Evolutionary conservation across 2,113 vertebrate genomes (phyloP).

Genomic region (Vulpes vulpes): DNA sequence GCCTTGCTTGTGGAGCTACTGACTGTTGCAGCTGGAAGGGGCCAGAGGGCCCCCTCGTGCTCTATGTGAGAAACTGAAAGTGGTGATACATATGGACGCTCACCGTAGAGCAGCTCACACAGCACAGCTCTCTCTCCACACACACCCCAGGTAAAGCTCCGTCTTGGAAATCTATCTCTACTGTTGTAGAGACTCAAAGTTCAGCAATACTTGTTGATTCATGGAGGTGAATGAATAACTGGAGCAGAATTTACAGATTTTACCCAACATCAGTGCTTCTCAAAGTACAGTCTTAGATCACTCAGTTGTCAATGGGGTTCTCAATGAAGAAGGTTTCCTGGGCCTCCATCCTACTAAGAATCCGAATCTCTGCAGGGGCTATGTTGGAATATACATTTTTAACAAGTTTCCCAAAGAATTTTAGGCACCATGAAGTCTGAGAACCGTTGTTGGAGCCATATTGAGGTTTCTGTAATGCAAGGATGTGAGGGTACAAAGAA

Average conservation of each 20-base stretch:
- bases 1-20: neutral
- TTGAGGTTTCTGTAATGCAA: neutral
- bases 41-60: no score
- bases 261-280: neutral
- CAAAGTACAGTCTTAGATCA: no score
- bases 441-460: neutral
- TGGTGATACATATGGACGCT: accelerated
- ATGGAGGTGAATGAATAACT: neutral
- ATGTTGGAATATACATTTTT: neutral
- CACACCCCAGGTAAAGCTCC: accelerated
- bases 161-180: neutral
- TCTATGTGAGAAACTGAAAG: neutral
- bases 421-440: neutral
- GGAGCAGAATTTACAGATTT: neutral
- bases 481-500: neutral
- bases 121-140: neutral
- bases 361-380: neutral
- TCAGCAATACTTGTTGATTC: neutral
- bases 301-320: neutral
- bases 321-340: neutral
- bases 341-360: neutral
- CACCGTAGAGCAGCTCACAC: accelerated
- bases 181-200: neutral
- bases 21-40: neutral
- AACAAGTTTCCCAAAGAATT: neutral